Conservation (phyloP, 2,113 vertebrate genomes). For the Rhadina sibilatrix region DNA sequence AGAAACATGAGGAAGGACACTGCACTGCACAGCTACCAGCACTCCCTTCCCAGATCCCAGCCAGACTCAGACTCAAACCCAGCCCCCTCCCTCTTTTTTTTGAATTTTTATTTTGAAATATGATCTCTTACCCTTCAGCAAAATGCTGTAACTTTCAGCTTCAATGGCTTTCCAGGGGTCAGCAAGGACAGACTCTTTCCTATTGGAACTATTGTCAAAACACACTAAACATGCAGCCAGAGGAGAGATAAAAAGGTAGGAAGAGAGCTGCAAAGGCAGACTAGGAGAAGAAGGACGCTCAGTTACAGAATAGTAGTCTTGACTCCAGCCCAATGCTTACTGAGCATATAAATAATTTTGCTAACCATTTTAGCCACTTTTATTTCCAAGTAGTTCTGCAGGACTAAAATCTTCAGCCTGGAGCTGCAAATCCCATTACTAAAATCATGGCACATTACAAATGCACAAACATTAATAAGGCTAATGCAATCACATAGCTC, state of each 20-base stretch:
- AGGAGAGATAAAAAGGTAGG: background rate
- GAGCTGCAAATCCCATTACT: background rate
- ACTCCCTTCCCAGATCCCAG: background rate
- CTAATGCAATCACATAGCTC: background rate
- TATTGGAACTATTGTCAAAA: background rate
- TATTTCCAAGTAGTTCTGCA: background rate
- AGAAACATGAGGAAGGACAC: background rate
- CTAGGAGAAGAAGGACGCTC: background rate
- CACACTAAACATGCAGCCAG: background rate
- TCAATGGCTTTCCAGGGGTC: background rate
- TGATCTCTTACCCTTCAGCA: background rate
- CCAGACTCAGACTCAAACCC: accelerated
- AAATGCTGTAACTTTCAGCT: background rate
- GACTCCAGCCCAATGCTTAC: background rate
- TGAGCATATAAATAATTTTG: background rate
- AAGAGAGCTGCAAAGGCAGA: background rate
- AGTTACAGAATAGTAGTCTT: background rate
- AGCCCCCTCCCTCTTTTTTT: too few species aligned
- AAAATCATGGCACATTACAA: background rate
- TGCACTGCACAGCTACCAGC: accelerated
- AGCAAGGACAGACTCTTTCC: background rate
- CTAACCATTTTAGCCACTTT: background rate
- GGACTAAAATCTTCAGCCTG: background rate
- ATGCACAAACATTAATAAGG: background rate
- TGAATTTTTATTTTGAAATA: background rate